phyloP scores from a whole-genome alignment of 2,113 vertebrate species.

The Anhinga rufa region DNA sequence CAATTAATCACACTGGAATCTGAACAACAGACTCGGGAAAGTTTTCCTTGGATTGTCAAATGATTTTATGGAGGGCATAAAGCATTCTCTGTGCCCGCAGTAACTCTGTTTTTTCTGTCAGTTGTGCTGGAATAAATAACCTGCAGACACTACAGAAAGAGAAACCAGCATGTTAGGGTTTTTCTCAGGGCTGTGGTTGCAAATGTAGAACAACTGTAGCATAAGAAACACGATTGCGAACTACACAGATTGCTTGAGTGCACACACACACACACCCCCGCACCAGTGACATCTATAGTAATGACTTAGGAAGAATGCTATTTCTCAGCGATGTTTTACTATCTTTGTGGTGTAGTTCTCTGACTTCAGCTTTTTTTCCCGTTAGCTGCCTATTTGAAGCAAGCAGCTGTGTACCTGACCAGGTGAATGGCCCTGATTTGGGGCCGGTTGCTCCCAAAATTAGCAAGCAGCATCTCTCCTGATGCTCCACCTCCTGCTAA shows the following conservation, averaged over 20 bases:
- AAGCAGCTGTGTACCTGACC: background rate
- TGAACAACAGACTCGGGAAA: background rate
- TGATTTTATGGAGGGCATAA: background rate
- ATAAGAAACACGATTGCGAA: background rate
- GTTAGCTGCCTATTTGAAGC: background rate
- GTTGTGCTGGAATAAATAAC: background rate
- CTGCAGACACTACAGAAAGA: background rate
- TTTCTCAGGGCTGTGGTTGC: background rate
- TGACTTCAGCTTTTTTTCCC: background rate
- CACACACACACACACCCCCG: rapidly evolving
- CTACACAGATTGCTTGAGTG: background rate
- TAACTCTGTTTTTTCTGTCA: background rate
- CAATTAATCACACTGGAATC: background rate
- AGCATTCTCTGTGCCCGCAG: background rate
- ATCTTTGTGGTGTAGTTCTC: background rate
- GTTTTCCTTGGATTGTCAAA: background rate
- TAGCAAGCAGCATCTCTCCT: background rate
- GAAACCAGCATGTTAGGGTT: background rate
- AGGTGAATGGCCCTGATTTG: background rate
- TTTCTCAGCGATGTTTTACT: background rate
- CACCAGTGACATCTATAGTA: background rate
- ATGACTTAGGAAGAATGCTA: background rate
- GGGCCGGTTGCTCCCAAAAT: background rate
- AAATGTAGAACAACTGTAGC: background rate
- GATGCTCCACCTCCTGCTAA: background rate